phyloP scores from a whole-genome alignment of 2,888 invertebrate genomes.

The Drosophila limbata region DNA sequence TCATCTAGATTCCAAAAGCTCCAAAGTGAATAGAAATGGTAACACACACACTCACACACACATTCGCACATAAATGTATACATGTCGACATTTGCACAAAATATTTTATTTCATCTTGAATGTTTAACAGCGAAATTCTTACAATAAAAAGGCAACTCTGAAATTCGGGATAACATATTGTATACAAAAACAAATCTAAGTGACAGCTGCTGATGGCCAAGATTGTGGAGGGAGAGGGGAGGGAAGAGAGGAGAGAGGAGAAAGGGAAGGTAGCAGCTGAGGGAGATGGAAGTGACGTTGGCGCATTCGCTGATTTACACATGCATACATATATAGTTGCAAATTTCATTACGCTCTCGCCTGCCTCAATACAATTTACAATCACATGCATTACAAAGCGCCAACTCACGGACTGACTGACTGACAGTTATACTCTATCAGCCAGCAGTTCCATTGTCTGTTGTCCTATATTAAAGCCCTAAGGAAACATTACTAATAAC shows the following conservation, averaged over 20 bases:
- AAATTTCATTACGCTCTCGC: slow-evolving; percentile 76
- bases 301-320: slow-evolving; percentile 27
- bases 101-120: slow-evolving; percentile 67
- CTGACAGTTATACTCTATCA: slow-evolving; percentile 53
- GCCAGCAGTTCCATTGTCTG: not conserved
- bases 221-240: not conserved
- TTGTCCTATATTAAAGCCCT: not conserved
- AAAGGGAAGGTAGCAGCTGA: not conserved
- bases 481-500: not conserved
- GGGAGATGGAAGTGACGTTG: slow-evolving; percentile 14
- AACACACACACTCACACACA: slow-evolving; percentile 26
- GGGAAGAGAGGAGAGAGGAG: not conserved
- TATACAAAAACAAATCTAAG: slow-evolving; percentile 61
- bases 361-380: slow-evolving; percentile 74
- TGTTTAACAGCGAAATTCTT: slow-evolving; percentile 62
- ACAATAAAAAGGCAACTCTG: slow-evolving; percentile 69
- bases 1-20: slow-evolving; percentile 38
- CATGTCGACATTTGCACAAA: slow-evolving; percentile 49
- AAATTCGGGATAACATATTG: slow-evolving; percentile 46
- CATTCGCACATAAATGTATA: not conserved
- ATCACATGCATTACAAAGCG: slow-evolving; percentile 75
- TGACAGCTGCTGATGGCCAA: slow-evolving; percentile 17
- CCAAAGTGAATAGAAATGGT: slow-evolving; percentile 58
- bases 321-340: slow-evolving; percentile 54
- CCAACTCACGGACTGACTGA: slow-evolving; percentile 70